Conservation (phyloP, 35 echinoderm and acorn worm species). For the Apostichopus parvimensis region DNA sequence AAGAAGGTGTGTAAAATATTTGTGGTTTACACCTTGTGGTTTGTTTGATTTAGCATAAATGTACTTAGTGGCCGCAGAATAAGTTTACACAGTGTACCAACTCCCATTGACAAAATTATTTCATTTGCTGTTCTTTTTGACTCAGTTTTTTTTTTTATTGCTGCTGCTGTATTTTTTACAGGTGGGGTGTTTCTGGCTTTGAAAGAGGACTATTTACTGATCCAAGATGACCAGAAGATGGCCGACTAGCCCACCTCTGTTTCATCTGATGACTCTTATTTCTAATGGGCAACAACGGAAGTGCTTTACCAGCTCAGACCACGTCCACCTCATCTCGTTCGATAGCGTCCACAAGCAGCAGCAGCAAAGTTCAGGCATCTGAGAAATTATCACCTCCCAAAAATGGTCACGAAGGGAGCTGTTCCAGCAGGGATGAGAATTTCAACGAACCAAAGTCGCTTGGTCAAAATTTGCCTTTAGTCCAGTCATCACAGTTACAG, state of each 20-base stretch:
- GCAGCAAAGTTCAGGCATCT: not conserved
- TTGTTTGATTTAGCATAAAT: not conserved
- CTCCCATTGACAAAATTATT: too few relatives aligned
- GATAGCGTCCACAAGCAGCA: not conserved
- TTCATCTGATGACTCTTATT: not conserved
- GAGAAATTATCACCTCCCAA: not conserved
- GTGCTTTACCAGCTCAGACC: not conserved
- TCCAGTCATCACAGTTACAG: not conserved
- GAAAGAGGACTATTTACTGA: not conserved
- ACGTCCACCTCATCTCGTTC: not conserved
- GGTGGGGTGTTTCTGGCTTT: too few relatives aligned
- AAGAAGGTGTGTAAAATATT: too few relatives aligned
- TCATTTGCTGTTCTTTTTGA: too few relatives aligned
- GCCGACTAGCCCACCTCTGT: not conserved
- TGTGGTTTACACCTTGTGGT: not conserved
- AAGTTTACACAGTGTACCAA: too few relatives aligned
- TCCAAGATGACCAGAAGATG: not conserved
- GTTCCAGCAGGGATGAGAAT: constrained; percentile 24
- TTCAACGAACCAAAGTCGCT: not conserved
- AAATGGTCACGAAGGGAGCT: not conserved
- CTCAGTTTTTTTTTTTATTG: too few relatives aligned
- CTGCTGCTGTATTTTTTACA: too few relatives aligned
- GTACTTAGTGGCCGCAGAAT: too few relatives aligned
- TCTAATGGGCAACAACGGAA: constrained; percentile 16
- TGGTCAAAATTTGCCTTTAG: not conserved